A percentile compares a stretch with the other conserved stretches of the same genome.
phyloP scores from a whole-genome alignment of 1,140 invertebrate species.

The Gerris buenoi region DNA sequence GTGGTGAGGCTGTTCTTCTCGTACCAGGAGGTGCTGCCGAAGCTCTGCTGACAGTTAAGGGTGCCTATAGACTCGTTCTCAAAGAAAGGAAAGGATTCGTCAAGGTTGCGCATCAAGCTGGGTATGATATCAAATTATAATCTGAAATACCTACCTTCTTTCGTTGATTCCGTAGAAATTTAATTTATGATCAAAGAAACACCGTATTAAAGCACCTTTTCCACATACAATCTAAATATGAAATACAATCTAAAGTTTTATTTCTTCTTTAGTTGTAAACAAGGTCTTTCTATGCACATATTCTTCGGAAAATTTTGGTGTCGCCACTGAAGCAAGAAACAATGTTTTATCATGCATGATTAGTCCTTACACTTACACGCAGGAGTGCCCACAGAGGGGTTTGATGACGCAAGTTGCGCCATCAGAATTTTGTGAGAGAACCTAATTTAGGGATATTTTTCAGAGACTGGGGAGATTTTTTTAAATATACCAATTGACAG shows the following conservation, averaged over 20 bases:
- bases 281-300: no score
- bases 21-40: slow-evolving; percentile 73
- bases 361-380: no score
- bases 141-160: background rate
- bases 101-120: slow-evolving; percentile 57
- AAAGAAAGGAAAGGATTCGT: slow-evolving; percentile 66
- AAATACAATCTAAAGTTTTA: background rate
- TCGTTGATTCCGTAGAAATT: background rate
- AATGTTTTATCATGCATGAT: no score
- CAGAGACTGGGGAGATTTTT: no score
- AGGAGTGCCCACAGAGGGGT: no score
- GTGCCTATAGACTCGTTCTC: slow-evolving; percentile 51
- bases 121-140: slow-evolving; percentile 38
- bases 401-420: no score
- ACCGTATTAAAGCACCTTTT: background rate
- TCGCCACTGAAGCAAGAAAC: no score
- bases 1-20: slow-evolving; percentile 47
- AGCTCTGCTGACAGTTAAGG: slow-evolving; percentile 51
- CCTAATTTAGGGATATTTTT: no score
- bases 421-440: no score
- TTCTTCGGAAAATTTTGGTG: no score
- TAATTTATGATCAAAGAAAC: background rate
- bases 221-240: background rate
- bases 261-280: no score
- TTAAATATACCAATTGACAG: no score